phyloP scores from a whole-genome alignment of 2,797 vertebrate species.

The Merluccius polli region DNA sequence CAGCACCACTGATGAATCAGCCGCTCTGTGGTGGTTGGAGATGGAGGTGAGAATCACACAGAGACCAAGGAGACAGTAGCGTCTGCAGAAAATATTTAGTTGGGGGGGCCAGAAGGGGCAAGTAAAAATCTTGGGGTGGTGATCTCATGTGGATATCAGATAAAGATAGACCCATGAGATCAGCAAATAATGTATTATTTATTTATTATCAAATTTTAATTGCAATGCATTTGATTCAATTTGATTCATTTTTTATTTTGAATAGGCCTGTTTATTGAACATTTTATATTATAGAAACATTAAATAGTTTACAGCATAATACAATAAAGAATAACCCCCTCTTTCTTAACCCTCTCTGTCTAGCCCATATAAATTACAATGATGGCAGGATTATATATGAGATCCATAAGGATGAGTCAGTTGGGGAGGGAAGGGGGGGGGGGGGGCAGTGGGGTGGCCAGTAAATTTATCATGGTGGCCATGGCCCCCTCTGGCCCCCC shows the following conservation, averaged over 20 bases:
- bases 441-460: too few relatives aligned
- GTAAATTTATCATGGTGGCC: too few relatives aligned
- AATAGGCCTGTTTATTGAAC: background rate
- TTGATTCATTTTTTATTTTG: background rate
- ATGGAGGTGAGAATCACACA: conserved; percentile 73
- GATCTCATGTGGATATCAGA: too few relatives aligned
- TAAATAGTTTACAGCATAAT: background rate
- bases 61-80: too few relatives aligned
- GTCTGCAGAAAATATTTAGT: too few relatives aligned
- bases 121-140: too few relatives aligned
- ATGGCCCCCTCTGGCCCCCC: too few relatives aligned
- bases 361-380: background rate
- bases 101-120: too few relatives aligned
- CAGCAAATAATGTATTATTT: background rate
- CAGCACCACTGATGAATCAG: conserved; percentile 75
- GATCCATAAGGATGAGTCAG: too few relatives aligned
- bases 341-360: too few relatives aligned
- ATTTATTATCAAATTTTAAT: background rate
- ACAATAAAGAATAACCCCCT: background rate
- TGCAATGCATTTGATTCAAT: background rate
- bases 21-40: conserved; percentile 69
- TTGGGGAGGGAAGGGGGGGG: too few relatives aligned
- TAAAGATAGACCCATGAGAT: too few relatives aligned
- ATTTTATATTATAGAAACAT: background rate
- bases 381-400: background rate